Conservation (phyloP, 2,888 invertebrate species). For the Ormyrus rosae region DNA sequence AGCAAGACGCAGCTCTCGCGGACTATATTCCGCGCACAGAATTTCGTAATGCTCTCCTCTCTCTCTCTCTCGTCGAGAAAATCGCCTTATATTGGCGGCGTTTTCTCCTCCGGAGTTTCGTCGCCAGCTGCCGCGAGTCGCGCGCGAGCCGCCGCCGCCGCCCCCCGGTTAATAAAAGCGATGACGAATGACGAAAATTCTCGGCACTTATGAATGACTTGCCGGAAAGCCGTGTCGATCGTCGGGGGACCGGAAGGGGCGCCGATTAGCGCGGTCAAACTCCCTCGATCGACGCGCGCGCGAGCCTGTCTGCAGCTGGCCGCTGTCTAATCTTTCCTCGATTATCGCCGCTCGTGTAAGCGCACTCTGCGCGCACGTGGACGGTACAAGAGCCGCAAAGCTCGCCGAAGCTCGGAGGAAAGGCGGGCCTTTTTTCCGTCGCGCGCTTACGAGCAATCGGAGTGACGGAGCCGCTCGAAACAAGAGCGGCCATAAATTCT, state of each 20-base stretch:
- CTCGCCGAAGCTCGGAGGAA: background rate
- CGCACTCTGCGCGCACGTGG: constrained; percentile 46
- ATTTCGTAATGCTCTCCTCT: constrained; percentile 46
- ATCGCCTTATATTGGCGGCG: constrained; percentile 34
- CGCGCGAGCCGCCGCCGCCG: background rate
- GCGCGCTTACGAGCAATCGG: background rate
- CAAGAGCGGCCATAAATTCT: constrained; percentile 46
- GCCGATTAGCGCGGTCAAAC: constrained; percentile 30
- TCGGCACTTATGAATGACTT: constrained; percentile 71
- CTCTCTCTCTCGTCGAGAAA: constrained; percentile 9
- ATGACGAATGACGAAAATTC: constrained; percentile 57
- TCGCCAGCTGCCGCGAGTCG: constrained; percentile 21
- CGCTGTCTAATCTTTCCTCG: constrained; percentile 70
- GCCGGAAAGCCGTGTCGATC: constrained; percentile 65
- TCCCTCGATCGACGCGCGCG: background rate
- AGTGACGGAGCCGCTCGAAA: constrained; percentile 20
- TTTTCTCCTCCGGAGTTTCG: background rate
- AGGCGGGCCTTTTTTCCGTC: background rate
- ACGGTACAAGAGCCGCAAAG: constrained; percentile 3
- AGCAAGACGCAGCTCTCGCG: constrained; percentile 4
- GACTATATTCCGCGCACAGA: constrained; percentile 53
- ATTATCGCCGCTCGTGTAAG: constrained; percentile 66
- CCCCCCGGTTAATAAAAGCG: constrained; percentile 29
- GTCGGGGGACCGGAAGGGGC: background rate
- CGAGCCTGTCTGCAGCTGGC: constrained; percentile 62